Evolutionary conservation across 1,140 invertebrate genomes (phyloP), one percentile per base, ranked within the genome.

Genomic region (Caenorhabditis tropicalis): DNA sequence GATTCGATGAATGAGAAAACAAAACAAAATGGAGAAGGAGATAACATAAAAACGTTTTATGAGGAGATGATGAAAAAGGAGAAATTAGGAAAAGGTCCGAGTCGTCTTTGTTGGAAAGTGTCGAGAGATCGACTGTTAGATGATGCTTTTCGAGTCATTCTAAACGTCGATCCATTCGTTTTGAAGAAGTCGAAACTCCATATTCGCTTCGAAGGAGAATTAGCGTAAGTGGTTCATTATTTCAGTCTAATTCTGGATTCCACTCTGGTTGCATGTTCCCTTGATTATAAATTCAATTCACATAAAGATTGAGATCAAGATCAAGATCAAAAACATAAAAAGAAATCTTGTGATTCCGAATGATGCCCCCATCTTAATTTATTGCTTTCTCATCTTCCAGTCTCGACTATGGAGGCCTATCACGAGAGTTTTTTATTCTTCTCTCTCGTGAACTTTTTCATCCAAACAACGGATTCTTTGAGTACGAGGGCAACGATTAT

Each of bases 341-440:
- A 46, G 0, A 6, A 5, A 51, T n/a, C 53, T 56, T 56, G 53
- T 56, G 53, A 56, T 56, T 56, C 53, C 10, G 21, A 27, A 56
- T 27, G 9, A 27, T 24, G 10, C 2, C 15, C 10, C 6, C 7
- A 1, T 3, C n/a, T 9, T n/a, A 56, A 29, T 19, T 19, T 19
- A 51, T 21, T 56, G 19, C 29, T 21, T 56, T 15, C 6, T n/a
- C n/a, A 19, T n/a, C 19, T 65, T 74, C 6, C 65, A 74, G 65
- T 24, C 65, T 74, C 29, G 65, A 74, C 36, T 74, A 74, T 74
- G 65, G 65, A 19, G 65, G 65, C 33, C 65, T 74, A 24, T 74
- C 65, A 74, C 65, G 65, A 74, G 65, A 74, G 33, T 43, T 74
- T 12, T 74, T 74, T 43, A 74, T 74, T 43, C 65, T 74, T 29